Evolutionary conservation across 2,113 vertebrate genomes (phyloP).

Genomic region (Brachyistius frenatus): DNA sequence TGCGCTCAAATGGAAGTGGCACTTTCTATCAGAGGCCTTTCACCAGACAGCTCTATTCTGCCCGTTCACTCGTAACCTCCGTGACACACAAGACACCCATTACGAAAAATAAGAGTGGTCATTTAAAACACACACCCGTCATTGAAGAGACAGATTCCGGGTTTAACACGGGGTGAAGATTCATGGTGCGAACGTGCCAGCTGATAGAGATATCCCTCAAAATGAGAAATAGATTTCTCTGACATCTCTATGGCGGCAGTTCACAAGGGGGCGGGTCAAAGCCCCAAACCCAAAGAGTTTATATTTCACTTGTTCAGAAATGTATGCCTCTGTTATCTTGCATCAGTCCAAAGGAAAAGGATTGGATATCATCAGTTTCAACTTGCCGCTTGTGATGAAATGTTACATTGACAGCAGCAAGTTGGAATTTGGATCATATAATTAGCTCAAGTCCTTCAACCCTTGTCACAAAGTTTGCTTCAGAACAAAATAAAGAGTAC

Average conservation of each 20-base stretch:
- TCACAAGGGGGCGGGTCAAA: conserved; percentile 59
- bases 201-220: conserved; percentile 73
- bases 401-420: conserved; percentile 52
- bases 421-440: conserved; percentile 64
- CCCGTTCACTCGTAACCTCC: conserved; percentile 68
- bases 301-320: conserved; percentile 75
- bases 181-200: conserved; percentile 50
- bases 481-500: conserved; percentile 1
- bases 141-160: conserved; percentile 62
- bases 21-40: conserved; percentile 79
- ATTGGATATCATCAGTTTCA: conserved; percentile 60
- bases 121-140: conserved; percentile 67
- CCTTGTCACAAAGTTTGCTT: conserved; percentile 48
- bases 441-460: conserved; percentile 56
- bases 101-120: conserved; percentile 71
- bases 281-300: conserved; percentile 68
- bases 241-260: conserved; percentile 57
- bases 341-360: conserved; percentile 63
- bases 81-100: conserved; percentile 57
- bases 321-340: conserved; percentile 66
- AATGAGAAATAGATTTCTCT: conserved; percentile 67
- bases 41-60: conserved; percentile 77
- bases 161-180: conserved; percentile 56
- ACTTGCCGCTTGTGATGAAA: conserved; percentile 70
- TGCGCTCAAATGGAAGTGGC: conserved; percentile 80